A percentile compares a stretch with the other conserved stretches of the same genome.
These are phyloP conservation scores for Macrochelys suwanniensis DNA, from an alignment of 2,797 vertebrate genomes.

Conservation along the genomic window DNA sequence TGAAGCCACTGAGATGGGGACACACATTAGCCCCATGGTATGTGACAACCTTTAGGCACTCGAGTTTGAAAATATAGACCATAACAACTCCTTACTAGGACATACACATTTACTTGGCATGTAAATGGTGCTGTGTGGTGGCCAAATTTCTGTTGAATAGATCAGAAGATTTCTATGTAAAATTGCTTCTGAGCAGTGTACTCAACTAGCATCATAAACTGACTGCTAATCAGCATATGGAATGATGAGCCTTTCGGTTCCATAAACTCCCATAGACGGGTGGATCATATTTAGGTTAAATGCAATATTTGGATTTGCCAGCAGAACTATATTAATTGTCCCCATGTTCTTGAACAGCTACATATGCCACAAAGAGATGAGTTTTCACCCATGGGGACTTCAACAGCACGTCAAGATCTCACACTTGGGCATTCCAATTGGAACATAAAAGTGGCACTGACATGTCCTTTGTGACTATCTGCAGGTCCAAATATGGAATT, in stretches of 20 bases:
- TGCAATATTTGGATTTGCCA: conserved; percentile 4
- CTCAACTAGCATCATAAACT: not conserved
- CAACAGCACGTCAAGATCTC: not conserved
- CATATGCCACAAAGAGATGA: not conserved
- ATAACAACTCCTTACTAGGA: not conserved
- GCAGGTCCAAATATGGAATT: not conserved
- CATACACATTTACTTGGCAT: not conserved
- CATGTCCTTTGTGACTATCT: not conserved
- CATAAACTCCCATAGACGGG: not conserved
- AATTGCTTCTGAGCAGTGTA: not conserved
- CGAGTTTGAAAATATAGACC: not conserved
- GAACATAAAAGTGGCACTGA: not conserved
- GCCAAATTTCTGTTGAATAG: conserved; percentile 27
- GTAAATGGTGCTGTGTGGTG: conserved; percentile 15
- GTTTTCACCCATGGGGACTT: not conserved
- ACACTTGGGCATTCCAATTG: not conserved
- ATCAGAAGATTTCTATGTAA: not conserved
- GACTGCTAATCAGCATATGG: not conserved
- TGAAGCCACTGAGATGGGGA: not conserved
- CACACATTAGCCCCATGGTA: not conserved
- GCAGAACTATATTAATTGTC: conserved; percentile 24
- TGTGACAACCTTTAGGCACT: not conserved
- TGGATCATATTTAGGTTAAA: not conserved
- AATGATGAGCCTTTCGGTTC: not conserved
- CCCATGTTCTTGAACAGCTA: not conserved